These are phyloP conservation scores for Xanthia togata DNA, from an alignment of 2,888 invertebrate species.

Conservation along the genomic window DNA sequence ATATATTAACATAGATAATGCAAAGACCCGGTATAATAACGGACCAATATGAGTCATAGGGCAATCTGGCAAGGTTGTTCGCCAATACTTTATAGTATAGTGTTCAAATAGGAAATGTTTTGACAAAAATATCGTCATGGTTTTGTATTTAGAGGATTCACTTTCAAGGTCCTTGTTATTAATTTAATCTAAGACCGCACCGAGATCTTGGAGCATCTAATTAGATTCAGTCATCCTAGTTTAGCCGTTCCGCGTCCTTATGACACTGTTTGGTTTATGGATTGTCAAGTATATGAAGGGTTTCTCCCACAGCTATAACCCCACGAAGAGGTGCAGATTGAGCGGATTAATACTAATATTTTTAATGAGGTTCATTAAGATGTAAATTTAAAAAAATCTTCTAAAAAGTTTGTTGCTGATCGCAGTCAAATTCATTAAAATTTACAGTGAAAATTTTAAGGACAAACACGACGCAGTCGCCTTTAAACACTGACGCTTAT, in stretches of 20 bases:
- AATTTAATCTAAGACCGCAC: background rate
- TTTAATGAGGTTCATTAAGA: background rate
- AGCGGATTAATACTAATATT: background rate
- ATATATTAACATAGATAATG: conserved; percentile 33
- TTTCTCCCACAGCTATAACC: background rate
- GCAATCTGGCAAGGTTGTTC: conserved; percentile 45
- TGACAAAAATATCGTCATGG: background rate
- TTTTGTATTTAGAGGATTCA: background rate
- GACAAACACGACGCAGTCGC: background rate
- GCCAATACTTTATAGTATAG: conserved; percentile 7
- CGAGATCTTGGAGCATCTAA: background rate
- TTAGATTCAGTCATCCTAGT: no score
- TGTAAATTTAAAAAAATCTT: no score
- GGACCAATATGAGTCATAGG: conserved; percentile 49
- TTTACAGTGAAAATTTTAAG: background rate
- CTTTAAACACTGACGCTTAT: no score
- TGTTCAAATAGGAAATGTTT: conserved; percentile 18
- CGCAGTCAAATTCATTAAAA: background rate
- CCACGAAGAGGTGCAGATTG: no score
- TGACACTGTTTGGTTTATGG: background rate
- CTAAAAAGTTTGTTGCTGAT: no score
- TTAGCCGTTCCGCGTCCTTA: no score
- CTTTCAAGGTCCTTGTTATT: conserved; percentile 20
- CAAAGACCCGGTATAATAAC: conserved; percentile 35
- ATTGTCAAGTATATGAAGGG: background rate